Conservation (phyloP, 2,888 invertebrate species). For the Lycaena phlaeas region DNA sequence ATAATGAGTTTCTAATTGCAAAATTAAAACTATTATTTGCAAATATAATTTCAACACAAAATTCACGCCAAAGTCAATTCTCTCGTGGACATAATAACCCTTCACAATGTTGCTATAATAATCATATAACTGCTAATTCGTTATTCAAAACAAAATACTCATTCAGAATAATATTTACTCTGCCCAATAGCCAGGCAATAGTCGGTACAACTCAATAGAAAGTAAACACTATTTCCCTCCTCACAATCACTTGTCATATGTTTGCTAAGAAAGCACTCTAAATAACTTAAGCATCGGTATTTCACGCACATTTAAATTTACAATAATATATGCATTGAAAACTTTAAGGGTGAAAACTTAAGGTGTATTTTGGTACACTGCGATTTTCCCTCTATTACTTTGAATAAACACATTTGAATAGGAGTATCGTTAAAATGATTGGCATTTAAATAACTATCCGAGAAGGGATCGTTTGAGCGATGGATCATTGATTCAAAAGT, state of each 20-base stretch:
- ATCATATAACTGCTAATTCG: no score
- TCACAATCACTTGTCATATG: slow-evolving; percentile 1
- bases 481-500: slow-evolving; percentile 10
- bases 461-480: slow-evolving; percentile 11
- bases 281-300: slow-evolving; percentile 5
- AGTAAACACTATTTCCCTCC: neutral
- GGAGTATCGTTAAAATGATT: slow-evolving; percentile 15
- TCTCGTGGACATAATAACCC: no score
- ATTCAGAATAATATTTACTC: neutral
- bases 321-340: neutral
- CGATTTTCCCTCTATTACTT: slow-evolving; percentile 2
- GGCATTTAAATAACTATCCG: slow-evolving; percentile 14
- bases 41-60: no score
- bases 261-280: slow-evolving; percentile 5
- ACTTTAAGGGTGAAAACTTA: neutral
- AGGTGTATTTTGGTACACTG: neutral
- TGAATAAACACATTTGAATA: slow-evolving; percentile 11
- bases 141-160: neutral
- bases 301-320: neutral
- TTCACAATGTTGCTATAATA: no score
- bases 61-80: no score
- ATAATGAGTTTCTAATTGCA: no score
- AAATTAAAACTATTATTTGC: no score
- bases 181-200: neutral
- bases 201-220: neutral